These are phyloP conservation scores for Galerucella calmariensis DNA, from an alignment of 2,888 invertebrate genomes.

Conservation along the genomic window DNA sequence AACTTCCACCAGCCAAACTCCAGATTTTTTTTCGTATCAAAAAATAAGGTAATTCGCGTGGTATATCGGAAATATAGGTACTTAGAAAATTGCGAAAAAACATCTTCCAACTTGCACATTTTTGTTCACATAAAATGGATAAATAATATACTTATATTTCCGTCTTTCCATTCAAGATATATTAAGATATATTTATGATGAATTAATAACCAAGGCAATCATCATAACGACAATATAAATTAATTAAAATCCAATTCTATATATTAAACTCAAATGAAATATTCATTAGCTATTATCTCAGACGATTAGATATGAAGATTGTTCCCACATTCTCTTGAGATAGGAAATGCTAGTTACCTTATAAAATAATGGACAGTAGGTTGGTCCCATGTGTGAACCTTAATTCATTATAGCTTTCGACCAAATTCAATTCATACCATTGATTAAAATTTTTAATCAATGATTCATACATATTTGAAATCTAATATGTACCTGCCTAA, in stretches of 20 bases:
- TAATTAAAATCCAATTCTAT: not conserved
- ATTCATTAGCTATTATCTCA: not conserved
- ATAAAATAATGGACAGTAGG: conserved; percentile 3
- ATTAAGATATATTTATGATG: too few relatives aligned
- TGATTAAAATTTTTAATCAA: too few relatives aligned
- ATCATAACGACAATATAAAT: not conserved
- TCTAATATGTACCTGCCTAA: conserved; percentile 8
- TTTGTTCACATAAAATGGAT: too few relatives aligned
- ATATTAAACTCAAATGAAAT: not conserved
- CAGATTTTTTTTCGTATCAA: too few relatives aligned
- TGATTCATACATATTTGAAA: conserved; percentile 1
- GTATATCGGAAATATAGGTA: too few relatives aligned
- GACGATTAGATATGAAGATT: not conserved
- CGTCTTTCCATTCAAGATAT: too few relatives aligned
- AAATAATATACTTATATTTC: too few relatives aligned
- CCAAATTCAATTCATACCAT: not conserved
- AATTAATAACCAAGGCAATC: too few relatives aligned
- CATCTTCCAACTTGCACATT: too few relatives aligned
- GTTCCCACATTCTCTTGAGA: not conserved
- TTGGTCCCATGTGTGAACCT: not conserved
- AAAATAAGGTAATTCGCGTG: too few relatives aligned
- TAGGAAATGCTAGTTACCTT: not conserved
- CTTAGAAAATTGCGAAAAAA: too few relatives aligned
- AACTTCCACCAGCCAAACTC: too few relatives aligned
- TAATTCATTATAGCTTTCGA: not conserved